phyloP scores from a whole-genome alignment of 1,140 invertebrate species.

The Drosophila sucinea region DNA sequence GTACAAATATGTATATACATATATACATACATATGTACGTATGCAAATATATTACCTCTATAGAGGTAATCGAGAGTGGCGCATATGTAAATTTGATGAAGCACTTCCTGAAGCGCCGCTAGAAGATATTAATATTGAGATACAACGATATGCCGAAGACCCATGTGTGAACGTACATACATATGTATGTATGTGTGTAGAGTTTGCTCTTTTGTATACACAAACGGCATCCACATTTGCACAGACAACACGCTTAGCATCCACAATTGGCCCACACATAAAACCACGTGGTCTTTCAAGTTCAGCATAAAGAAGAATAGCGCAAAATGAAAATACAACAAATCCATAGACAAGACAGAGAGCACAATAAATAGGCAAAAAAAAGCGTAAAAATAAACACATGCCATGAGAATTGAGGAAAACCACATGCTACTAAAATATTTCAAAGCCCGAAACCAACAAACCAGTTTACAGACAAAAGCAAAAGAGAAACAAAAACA shows the following conservation, averaged over 20 bases:
- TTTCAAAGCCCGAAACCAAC: slow-evolving; percentile 33
- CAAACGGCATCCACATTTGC: slow-evolving; percentile 39
- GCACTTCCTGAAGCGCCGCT: slow-evolving; percentile 67
- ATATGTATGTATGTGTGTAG: background rate
- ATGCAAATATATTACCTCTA: background rate
- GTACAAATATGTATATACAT: slow-evolving; percentile 48
- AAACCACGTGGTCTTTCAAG: slow-evolving; percentile 76
- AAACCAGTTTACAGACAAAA: slow-evolving; percentile 44
- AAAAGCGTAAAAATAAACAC: slow-evolving; percentile 48
- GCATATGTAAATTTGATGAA: slow-evolving; percentile 72
- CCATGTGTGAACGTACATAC: background rate
- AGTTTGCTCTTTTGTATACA: slow-evolving; percentile 30
- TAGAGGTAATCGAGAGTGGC: slow-evolving; percentile 28
- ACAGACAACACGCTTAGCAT: slow-evolving; percentile 21
- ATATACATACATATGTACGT: slow-evolving; percentile 57
- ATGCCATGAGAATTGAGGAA: slow-evolving; percentile 64
- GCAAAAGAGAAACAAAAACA: slow-evolving; percentile 42
- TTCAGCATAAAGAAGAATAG: slow-evolving; percentile 62
- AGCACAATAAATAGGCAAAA: slow-evolving; percentile 69
- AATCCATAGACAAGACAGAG: slow-evolving; percentile 53
- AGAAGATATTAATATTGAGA: slow-evolving; percentile 40
- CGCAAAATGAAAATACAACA: slow-evolving; percentile 39
- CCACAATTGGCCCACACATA: slow-evolving; percentile 29
- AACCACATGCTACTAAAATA: slow-evolving; percentile 77
- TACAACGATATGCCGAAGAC: slow-evolving; percentile 48